Percentiles rank a stretch among this genome's conserved stretches.
Conservation (phyloP, 2,797 vertebrate species). For the Diceros bicornis region DNA sequence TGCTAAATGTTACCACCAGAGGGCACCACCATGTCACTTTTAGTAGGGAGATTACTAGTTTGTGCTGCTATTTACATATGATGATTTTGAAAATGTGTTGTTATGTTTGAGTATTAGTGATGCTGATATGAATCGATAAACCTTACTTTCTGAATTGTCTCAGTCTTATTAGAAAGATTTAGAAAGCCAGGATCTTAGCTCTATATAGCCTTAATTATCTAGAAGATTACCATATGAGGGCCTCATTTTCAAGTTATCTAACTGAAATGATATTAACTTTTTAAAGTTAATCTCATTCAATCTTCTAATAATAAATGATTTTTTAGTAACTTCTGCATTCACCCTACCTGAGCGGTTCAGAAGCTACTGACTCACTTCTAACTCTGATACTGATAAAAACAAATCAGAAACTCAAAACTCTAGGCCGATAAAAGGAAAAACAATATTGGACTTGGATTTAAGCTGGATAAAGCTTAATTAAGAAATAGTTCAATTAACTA, state of each 20-base stretch:
- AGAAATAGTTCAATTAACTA: slow-evolving; percentile 59
- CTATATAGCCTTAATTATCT: slow-evolving; percentile 61
- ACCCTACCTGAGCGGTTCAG: background rate
- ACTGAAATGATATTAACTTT: slow-evolving; percentile 48
- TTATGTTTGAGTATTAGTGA: slow-evolving; percentile 69
- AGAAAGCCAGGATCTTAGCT: slow-evolving; percentile 37
- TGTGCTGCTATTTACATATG: slow-evolving; percentile 61
- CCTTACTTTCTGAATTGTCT: slow-evolving; percentile 69
- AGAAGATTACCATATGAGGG: slow-evolving; percentile 14
- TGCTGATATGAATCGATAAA: slow-evolving; percentile 27
- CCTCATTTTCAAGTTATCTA: slow-evolving; percentile 66
- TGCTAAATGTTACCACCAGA: slow-evolving; percentile 71
- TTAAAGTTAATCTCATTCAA: slow-evolving; percentile 66
- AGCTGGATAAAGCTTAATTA: slow-evolving; percentile 61
- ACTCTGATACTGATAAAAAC: slow-evolving; percentile 58
- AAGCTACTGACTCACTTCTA: slow-evolving; percentile 34
- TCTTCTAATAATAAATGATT: slow-evolving; percentile 45
- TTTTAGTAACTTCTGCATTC: slow-evolving; percentile 69
- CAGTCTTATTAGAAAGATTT: slow-evolving; percentile 43
- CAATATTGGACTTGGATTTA: slow-evolving; percentile 55
- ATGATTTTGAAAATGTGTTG: slow-evolving; percentile 74
- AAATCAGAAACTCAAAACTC: slow-evolving; percentile 65
- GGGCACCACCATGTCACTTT: slow-evolving; percentile 70
- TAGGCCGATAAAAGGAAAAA: slow-evolving; percentile 36
- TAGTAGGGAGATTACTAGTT: slow-evolving; percentile 66